phyloP scores from a whole-genome alignment of 2,113 vertebrate species.

The Sciurus niger region DNA sequence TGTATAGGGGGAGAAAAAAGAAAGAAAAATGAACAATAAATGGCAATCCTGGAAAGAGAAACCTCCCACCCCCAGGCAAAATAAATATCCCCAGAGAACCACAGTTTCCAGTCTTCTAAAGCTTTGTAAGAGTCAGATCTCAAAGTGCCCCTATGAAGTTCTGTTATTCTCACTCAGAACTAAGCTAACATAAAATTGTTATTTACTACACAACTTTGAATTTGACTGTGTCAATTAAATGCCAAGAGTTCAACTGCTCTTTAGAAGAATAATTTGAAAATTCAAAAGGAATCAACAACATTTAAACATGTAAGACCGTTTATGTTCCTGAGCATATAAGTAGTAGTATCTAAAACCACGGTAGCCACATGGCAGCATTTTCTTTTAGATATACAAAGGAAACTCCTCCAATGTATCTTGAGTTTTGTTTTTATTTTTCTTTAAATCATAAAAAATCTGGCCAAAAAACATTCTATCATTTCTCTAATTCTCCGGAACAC shows the following conservation, averaged over 20 bases:
- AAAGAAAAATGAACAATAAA: background rate
- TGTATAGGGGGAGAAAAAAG: background rate
- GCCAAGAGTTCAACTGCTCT: background rate
- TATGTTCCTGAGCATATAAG: background rate
- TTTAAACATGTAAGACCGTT: background rate
- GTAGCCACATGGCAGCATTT: background rate
- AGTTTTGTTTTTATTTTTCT: background rate
- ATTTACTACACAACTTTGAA: background rate
- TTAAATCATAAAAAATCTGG: background rate
- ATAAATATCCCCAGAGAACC: background rate
- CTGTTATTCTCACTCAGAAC: background rate
- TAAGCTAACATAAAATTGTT: constrained; percentile 28
- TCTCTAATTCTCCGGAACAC: constrained; percentile 50
- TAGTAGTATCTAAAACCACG: background rate
- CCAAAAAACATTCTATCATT: background rate
- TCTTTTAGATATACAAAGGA: background rate
- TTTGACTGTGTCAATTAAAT: background rate
- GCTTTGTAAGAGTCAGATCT: background rate
- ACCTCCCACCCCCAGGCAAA: background rate
- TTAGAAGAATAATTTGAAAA: background rate
- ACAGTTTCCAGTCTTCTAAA: background rate
- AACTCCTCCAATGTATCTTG: background rate
- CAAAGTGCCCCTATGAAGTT: background rate
- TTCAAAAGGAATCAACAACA: background rate
- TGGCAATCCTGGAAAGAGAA: background rate